Base-by-base conservation (phyloP, 2,113 vertebrate species). In the Forbesichthys papilliferus region DNA sequence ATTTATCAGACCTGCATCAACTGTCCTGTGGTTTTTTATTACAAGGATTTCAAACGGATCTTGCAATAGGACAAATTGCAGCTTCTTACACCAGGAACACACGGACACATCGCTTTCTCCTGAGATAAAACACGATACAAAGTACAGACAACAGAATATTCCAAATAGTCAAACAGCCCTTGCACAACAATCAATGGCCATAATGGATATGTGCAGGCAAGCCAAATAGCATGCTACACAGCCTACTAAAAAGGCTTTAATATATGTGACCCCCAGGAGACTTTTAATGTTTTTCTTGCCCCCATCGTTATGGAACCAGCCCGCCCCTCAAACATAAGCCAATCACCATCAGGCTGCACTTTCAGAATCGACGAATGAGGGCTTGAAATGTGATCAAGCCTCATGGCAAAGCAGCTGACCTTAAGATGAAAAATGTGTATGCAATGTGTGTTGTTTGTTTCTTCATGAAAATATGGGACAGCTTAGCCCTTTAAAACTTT, bases 21-120 rank as follows among this genome's bases (percentile, higher is more conserved):
- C 51, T 72, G 72, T 60, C 72, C 18, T 49, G 69, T 63, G 75
- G 33, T 20, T 14, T 52, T 46, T 54, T 69, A 71, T 66, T 84
- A 81, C 4, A 78, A 72, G 53, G 79, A 42, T 14, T 0, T 69
- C 71, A 20, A 68, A 62, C 71, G 59, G 47, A 69, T 9, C n/a
- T 46, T 55, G 48, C 36, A 61, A 61, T 36, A 12, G 5, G 62
- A 20, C 65, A 61, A 36, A 60, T 66, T 2, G 60, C 18, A 70
- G 48, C 12, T 11, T 51, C 49, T 10, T 57, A 7, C 8, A 18
- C 4, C 56, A 33, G 13, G 48, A 5, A 58, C 47, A 48, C 16
- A 46, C 62, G 48, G 0, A 36, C 36, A 34, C 27, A 65, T 7
- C 7, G 12, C 2, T 20, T 5, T 52, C 54, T 72, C 14, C 34